These are phyloP conservation scores for Tipula unca DNA, from an alignment of 2,888 invertebrate species.

Conservation along the genomic window DNA sequence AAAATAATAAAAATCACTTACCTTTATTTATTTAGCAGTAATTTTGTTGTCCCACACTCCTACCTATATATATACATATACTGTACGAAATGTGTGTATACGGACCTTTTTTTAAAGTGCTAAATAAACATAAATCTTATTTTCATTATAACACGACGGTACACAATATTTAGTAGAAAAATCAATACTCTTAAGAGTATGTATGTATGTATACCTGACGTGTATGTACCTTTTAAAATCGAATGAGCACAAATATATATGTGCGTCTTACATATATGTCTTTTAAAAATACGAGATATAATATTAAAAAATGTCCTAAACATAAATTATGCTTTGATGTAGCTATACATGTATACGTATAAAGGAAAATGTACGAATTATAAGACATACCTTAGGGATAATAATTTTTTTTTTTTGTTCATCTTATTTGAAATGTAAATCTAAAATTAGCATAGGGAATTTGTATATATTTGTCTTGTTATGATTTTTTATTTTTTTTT, in stretches of 20 bases:
- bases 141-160: background rate
- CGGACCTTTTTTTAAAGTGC: background rate
- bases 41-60: background rate
- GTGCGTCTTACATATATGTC: background rate
- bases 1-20: background rate
- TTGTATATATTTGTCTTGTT: background rate
- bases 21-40: background rate
- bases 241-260: background rate
- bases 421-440: conserved; percentile 2
- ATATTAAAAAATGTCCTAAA: background rate
- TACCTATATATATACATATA: background rate
- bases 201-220: background rate
- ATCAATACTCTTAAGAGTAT: background rate
- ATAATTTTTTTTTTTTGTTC: background rate
- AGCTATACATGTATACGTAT: background rate
- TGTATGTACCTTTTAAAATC: background rate
- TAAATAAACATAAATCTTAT: background rate
- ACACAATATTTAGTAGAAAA: background rate
- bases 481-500: background rate
- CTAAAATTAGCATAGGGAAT: conserved; percentile 8
- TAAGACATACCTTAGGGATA: background rate
- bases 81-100: too few species aligned
- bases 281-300: background rate
- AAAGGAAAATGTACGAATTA: background rate
- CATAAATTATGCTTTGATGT: background rate